phyloP scores from a whole-genome alignment of 2,888 invertebrate genomes.

The Dynastes maya region DNA sequence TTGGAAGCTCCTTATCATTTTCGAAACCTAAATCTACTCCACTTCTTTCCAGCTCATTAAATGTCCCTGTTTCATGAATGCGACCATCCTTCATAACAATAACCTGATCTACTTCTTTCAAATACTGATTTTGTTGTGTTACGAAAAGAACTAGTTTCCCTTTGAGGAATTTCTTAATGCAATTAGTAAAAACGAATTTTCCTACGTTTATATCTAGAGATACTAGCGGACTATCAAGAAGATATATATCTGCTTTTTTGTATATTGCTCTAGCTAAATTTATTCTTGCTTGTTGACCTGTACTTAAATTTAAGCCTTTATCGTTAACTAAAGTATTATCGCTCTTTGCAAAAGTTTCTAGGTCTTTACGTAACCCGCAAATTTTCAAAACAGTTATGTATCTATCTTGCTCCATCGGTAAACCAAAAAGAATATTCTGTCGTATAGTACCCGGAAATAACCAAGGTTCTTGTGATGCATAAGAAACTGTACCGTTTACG shows the following conservation, averaged over 20 bases:
- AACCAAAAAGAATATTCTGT: constrained; percentile 85
- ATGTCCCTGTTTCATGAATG: constrained; percentile 60
- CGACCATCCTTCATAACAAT: constrained; percentile 73
- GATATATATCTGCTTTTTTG: constrained; percentile 81
- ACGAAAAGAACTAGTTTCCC: constrained; percentile 75
- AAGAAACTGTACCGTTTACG: constrained; percentile 75
- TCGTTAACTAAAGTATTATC: constrained; percentile 86
- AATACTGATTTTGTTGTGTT: constrained; percentile 78
- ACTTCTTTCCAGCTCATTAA: constrained; percentile 46
- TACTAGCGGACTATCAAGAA: constrained; percentile 84
- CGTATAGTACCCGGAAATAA: constrained; percentile 74
- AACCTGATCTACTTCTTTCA: constrained; percentile 71
- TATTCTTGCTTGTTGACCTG: constrained; percentile 85
- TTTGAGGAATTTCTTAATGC: constrained; percentile 74
- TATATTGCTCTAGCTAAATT: constrained; percentile 84
- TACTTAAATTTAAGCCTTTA: constrained; percentile 83
- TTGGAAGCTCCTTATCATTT: constrained; percentile 67
- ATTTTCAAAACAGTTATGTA: constrained; percentile 75
- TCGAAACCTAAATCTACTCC: constrained; percentile 40
- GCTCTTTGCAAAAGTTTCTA: constrained; percentile 80
- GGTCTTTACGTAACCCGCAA: constrained; percentile 78
- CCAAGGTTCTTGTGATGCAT: constrained; percentile 78
- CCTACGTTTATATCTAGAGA: constrained; percentile 85
- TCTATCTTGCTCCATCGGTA: constrained; percentile 72
- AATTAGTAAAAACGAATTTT: constrained; percentile 79